Evolutionary conservation across 2,888 invertebrate species (phyloP).

Genomic region (Chrysolina americana): DNA sequence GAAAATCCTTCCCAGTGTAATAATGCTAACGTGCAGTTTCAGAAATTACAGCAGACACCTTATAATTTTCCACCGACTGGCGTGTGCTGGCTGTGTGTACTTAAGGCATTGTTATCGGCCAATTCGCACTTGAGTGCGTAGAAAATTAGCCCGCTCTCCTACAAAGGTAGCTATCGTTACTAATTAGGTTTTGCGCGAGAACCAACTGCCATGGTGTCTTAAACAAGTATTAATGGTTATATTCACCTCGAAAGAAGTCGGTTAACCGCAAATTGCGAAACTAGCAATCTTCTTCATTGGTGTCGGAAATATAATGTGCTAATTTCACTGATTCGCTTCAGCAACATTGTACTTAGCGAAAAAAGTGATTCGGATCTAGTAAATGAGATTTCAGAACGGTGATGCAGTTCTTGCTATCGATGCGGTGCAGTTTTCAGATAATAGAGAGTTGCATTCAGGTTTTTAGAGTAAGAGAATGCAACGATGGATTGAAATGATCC

Average conservation of each 20-base stretch:
- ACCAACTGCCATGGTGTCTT: background rate
- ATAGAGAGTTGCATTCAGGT: background rate
- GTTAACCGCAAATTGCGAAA: slow-evolving; percentile 17
- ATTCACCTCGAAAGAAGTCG: slow-evolving; percentile 8
- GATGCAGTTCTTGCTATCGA: background rate
- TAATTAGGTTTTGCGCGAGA: slow-evolving; percentile 20
- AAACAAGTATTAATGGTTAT: slow-evolving; percentile 18
- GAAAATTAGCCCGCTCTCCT: slow-evolving; percentile 16
- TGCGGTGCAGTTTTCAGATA: background rate
- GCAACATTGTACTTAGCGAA: slow-evolving; percentile 2
- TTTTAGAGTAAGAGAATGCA: background rate
- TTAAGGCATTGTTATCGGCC: slow-evolving; percentile 3
- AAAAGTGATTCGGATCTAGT: slow-evolving; percentile 2
- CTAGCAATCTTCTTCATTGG: slow-evolving; percentile 2
- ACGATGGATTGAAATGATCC: background rate
- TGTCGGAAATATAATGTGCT: background rate
- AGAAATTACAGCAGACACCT: too few relatives aligned
- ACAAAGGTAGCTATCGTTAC: slow-evolving; percentile 16
- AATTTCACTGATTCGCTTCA: slow-evolving; percentile 5
- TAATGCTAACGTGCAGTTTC: too few relatives aligned
- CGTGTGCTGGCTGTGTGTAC: background rate
- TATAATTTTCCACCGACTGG: background rate
- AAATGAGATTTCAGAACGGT: slow-evolving; percentile 11
- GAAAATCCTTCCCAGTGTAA: too few relatives aligned
- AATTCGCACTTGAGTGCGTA: slow-evolving; percentile 8